Conservation (phyloP, 2,113 vertebrate genomes). For the Lophius piscatorius region DNA sequence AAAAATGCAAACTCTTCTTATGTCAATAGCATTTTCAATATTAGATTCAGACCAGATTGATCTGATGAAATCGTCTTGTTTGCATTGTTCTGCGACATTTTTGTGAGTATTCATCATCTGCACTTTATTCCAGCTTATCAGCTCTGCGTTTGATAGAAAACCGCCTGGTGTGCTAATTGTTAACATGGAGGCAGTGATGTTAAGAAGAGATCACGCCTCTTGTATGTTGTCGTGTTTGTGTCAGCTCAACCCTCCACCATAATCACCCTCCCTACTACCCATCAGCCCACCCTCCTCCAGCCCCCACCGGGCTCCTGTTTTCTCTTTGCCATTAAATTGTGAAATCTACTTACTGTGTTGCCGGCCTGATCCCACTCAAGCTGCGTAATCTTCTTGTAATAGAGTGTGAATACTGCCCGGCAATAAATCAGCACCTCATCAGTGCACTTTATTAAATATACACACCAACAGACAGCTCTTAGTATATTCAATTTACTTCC, state of each 20-base stretch:
- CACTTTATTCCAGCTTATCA: constrained; percentile 64
- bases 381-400: constrained; percentile 85
- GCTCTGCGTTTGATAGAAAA: constrained; percentile 56
- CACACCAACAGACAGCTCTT: constrained; percentile 85
- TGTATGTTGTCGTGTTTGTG: constrained; percentile 76
- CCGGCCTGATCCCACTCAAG: constrained; percentile 79
- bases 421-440: constrained; percentile 86
- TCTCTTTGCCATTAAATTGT: constrained; percentile 83
- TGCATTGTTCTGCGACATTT: constrained; percentile 59
- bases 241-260: constrained; percentile 60
- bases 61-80: constrained; percentile 49
- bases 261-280: constrained; percentile 51
- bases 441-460: constrained; percentile 86
- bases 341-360: constrained; percentile 85
- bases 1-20: background rate
- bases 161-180: constrained; percentile 52
- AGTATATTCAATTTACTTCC: constrained; percentile 86
- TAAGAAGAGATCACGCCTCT: constrained; percentile 63
- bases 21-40: background rate
- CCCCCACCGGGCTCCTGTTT: constrained; percentile 71
- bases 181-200: constrained; percentile 57
- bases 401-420: constrained; percentile 83
- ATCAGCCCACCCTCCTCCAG: constrained; percentile 52
- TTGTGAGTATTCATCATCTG: constrained; percentile 63
- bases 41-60: constrained; percentile 36